phyloP scores from a whole-genome alignment of 30 jellyfish, hydroid and myxozoan species.

The Haliclystus octoradiatus region DNA sequence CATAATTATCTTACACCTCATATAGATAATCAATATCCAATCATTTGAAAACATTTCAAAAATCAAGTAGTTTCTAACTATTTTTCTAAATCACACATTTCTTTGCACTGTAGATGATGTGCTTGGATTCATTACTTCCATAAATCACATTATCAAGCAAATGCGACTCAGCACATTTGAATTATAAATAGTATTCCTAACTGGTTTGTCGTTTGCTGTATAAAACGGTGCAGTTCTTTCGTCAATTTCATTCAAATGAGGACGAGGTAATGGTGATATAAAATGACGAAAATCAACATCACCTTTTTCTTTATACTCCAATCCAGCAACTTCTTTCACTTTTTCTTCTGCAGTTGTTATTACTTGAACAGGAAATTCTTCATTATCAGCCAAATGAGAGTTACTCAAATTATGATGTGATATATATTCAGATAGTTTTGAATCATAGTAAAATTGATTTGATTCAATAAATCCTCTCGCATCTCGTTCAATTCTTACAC shows the following conservation, averaged over 20 bases:
- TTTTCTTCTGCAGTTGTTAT: not conserved
- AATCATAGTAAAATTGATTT: constrained; percentile 31
- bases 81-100: too few species aligned
- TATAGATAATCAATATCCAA: too few species aligned
- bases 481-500: constrained; percentile 57
- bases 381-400: not conserved
- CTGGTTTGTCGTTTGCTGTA: not conserved
- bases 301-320: not conserved
- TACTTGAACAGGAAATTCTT: not conserved
- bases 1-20: too few species aligned
- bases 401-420: not conserved
- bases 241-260: not conserved
- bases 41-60: too few species aligned
- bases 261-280: not conserved
- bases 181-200: not conserved
- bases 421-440: not conserved
- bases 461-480: constrained; percentile 63
- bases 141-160: too few species aligned
- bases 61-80: too few species aligned
- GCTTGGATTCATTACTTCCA: too few species aligned
- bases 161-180: too few species aligned
- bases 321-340: not conserved
- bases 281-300: not conserved
- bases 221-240: constrained; percentile 11
- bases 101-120: too few species aligned